A percentile compares a stretch with the other conserved stretches of the same genome.
phyloP scores from a whole-genome alignment of 2,113 vertebrate species.

The Stomatorhinus ivindoensis region DNA sequence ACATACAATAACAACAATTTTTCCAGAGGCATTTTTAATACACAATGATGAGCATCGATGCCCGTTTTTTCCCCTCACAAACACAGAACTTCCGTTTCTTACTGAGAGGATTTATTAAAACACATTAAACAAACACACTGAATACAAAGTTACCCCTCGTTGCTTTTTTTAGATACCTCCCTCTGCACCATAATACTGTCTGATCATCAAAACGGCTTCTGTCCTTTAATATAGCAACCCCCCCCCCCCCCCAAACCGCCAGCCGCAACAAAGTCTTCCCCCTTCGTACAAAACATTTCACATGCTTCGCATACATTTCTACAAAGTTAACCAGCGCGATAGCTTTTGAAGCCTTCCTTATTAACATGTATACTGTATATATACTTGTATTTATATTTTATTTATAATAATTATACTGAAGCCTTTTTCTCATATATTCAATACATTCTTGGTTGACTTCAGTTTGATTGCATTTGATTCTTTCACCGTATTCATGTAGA shows the following conservation, averaged over 20 bases:
- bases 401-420: slow-evolving; percentile 69
- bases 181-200: slow-evolving; percentile 45
- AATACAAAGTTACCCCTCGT: slow-evolving; percentile 64
- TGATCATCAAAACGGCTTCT: not conserved
- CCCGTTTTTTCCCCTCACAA: not conserved
- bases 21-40: not conserved
- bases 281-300: slow-evolving; percentile 44
- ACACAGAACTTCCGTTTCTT: slow-evolving; percentile 26
- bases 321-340: slow-evolving; percentile 52
- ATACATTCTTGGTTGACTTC: slow-evolving; percentile 68
- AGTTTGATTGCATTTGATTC: slow-evolving; percentile 71
- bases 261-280: slow-evolving; percentile 39
- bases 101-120: slow-evolving; percentile 73
- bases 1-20: not conserved
- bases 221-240: not conserved
- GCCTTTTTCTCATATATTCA: slow-evolving; percentile 51
- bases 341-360: slow-evolving; percentile 64
- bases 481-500: slow-evolving; percentile 35
- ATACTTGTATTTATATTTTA: slow-evolving; percentile 58
- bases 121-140: slow-evolving; percentile 73
- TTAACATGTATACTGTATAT: slow-evolving; percentile 51
- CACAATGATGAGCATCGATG: not conserved
- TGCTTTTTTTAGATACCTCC: slow-evolving; percentile 44
- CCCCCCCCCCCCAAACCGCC: slow-evolving; percentile 22
- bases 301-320: slow-evolving; percentile 61